Evolutionary conservation across 1,140 invertebrate species (phyloP).

Genomic region (Rhagoletis zephyria): DNA sequence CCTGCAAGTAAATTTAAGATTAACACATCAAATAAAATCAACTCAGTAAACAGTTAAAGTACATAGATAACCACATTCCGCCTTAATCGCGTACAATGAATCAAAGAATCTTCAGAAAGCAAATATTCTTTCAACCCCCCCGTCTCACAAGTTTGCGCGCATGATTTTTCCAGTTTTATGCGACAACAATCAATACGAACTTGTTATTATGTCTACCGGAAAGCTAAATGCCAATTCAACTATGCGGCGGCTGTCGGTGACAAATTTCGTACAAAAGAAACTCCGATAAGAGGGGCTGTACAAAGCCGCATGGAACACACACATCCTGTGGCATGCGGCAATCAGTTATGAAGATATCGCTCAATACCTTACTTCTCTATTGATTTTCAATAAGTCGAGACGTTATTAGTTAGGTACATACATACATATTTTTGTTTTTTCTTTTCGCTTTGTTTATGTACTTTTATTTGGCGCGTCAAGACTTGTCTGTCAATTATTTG

Average conservation of each 20-base stretch:
- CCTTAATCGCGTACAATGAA: constrained; percentile 17
- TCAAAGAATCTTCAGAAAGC: not conserved
- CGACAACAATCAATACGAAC: constrained; percentile 8
- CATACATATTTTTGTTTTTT: constrained; percentile 2
- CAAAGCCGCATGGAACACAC: constrained; percentile 13
- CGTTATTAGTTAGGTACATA: not conserved
- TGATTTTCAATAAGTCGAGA: constrained; percentile 15
- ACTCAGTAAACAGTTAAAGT: no score
- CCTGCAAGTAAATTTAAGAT: no score
- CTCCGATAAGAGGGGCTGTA: not conserved
- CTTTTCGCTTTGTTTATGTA: not conserved
- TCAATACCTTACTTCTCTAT: not conserved
- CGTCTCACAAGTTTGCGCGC: not conserved
- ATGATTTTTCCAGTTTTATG: constrained; percentile 20
- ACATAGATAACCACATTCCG: not conserved
- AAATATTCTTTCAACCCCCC: not conserved
- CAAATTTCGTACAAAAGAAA: constrained; percentile 11
- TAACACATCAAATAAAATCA: no score
- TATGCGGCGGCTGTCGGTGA: not conserved
- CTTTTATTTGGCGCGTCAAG: constrained; percentile 12
- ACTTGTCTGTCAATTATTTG: not conserved
- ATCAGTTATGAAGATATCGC: no score
- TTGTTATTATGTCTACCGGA: not conserved
- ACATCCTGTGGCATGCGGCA: not conserved
- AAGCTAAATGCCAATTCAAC: constrained; percentile 34